Evolutionary conservation across 2,888 invertebrate genomes (phyloP).

Genomic region (Odiellus spinosus): DNA sequence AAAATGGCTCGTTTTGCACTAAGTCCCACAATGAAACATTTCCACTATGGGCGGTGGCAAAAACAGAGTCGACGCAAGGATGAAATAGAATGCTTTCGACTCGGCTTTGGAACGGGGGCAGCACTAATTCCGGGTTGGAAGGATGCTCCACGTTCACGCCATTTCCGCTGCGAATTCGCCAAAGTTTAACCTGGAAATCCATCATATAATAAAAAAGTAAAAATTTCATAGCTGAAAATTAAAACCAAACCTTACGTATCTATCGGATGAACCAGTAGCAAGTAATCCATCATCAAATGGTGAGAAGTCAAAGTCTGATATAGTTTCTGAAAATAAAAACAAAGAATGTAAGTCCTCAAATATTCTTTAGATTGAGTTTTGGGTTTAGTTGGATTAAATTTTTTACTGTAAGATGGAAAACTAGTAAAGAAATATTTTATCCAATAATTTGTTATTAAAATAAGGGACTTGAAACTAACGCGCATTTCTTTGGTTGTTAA

Average conservation of each 20-base stretch:
- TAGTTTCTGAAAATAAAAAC: conserved; percentile 48
- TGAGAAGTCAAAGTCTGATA: conserved; percentile 87
- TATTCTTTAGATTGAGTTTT: too few relatives aligned
- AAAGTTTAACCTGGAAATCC: conserved; percentile 57
- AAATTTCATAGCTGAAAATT: background rate
- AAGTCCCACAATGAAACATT: conserved; percentile 75
- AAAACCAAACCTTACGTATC: conserved; percentile 27
- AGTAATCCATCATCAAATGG: conserved; percentile 86
- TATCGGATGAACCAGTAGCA: conserved; percentile 53
- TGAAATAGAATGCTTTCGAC: conserved; percentile 80
- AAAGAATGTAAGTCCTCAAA: background rate
- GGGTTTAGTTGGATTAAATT: too few relatives aligned
- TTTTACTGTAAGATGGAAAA: too few relatives aligned
- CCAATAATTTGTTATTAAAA: too few relatives aligned
- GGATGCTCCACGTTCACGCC: conserved; percentile 59
- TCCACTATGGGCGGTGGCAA: conserved; percentile 68
- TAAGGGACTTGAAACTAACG: too few relatives aligned
- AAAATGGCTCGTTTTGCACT: conserved; percentile 12
- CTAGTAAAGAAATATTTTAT: too few relatives aligned
- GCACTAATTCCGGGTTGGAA: conserved; percentile 53
- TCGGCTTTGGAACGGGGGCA: conserved; percentile 58
- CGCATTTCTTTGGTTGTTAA: too few relatives aligned
- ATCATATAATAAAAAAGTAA: conserved; percentile 39
- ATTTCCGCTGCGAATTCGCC: conserved; percentile 62
- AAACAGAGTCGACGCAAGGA: conserved; percentile 72